Evolutionary conservation across 2,113 vertebrate genomes (phyloP).

Genomic region (Cryptomyrus ogoouensis): DNA sequence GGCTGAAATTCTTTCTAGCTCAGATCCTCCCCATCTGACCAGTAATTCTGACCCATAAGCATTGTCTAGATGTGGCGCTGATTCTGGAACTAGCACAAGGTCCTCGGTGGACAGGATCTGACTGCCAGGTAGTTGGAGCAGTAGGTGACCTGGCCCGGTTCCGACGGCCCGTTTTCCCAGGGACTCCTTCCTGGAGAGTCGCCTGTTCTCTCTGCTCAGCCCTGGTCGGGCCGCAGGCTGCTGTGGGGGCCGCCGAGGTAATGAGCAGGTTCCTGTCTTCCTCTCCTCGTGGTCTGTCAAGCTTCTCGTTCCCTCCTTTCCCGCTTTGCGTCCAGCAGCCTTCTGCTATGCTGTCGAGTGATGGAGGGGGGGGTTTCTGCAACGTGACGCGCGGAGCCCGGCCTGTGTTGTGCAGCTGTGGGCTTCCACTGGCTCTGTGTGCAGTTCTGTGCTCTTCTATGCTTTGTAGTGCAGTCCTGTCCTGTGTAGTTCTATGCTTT

Average conservation of each 20-base stretch:
- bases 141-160: neutral
- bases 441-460: neutral
- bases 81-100: neutral
- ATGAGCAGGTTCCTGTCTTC: neutral
- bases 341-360: neutral
- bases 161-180: neutral
- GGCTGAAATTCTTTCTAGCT: neutral
- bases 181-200: neutral
- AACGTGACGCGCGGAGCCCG: neutral
- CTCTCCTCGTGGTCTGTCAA: neutral
- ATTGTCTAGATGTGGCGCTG: neutral
- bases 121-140: neutral
- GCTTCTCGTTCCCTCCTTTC: neutral
- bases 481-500: too few species aligned
- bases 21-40: neutral
- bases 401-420: neutral
- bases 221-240: neutral
- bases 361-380: neutral
- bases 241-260: conserved; percentile 28
- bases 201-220: neutral
- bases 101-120: neutral
- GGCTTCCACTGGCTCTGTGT: neutral
- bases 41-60: neutral
- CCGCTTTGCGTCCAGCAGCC: neutral
- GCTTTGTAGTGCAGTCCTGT: neutral